Evolutionary conservation across 1,140 invertebrate genomes (phyloP), one percentile per base, ranked within the genome.

Genomic region (Microvelia longipes): DNA sequence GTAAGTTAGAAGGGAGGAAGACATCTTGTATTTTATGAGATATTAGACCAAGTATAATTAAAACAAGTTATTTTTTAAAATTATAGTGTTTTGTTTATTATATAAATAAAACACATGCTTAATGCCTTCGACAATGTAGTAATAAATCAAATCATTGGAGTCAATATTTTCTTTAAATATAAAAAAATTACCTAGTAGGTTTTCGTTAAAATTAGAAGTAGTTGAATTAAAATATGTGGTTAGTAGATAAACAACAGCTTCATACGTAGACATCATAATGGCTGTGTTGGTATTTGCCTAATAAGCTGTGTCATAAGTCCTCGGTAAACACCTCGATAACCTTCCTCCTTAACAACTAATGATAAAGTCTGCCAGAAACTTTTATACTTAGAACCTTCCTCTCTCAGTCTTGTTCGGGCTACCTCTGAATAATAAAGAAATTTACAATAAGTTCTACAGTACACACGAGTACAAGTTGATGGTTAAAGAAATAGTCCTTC

Each of bases 221-320:
- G 61, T 64, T 14, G 71, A 72, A 50, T 70, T 70, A 28, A 69
- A 77, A 69, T 79, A 79, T 60, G 76, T 77, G 29, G 87, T 88
- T 68, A 93, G 82, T 30, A 92, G 78, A 75, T 92, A 93, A 64
- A 93, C 90, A 0, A 91, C 89, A 5, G 90, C 89, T 79, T 98
- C 96, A 76, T 98, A 98, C 0, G 95, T 97, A 1, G 92, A 90
- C 95, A 98, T 97, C 90, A 98, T 96, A 71, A 98, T 96, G 26
- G 95, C 95, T 24, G 95, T 98, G 81, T 98, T 98, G 96, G 96
- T 78, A 98, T 98, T 78, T 97, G 94, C 67, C 95, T 85, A 1
- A 98, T 86, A 62, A 98, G 84, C 79, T 98, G 96, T 0, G 93
- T 96, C 35, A 85, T 85, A 27, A 98, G 83, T 29, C 96, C 96